These are phyloP conservation scores for Schlechtendalia chinensis DNA, from an alignment of 1,140 invertebrate species.

Conservation along the genomic window DNA sequence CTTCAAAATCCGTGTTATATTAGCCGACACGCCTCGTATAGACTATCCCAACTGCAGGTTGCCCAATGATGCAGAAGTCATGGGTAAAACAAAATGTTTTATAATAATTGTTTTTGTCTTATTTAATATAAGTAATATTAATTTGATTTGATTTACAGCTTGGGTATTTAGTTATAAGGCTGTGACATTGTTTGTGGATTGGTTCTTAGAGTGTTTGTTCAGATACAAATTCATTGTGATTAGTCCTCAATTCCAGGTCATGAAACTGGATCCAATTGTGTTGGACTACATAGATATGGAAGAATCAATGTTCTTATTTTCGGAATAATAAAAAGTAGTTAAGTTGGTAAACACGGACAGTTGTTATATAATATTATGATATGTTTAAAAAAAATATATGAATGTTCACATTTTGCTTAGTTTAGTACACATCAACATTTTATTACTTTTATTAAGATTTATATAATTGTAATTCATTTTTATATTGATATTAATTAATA, in stretches of 20 bases:
- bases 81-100: neutral
- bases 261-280: neutral
- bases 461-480: no score
- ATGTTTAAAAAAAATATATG: no score
- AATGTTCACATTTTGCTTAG: no score
- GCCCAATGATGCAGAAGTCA: neutral
- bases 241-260: neutral
- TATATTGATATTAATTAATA: no score
- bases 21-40: neutral
- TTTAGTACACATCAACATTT: no score
- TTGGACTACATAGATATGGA: neutral
- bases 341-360: no score
- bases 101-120: neutral
- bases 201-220: conserved; percentile 26
- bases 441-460: no score
- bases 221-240: conserved; percentile 16
- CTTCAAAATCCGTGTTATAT: conserved; percentile 4
- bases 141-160: neutral
- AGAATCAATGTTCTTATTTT: conserved; percentile 3
- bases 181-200: conserved; percentile 7
- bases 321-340: no score
- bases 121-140: neutral
- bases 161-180: conserved; percentile 13
- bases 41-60: neutral
- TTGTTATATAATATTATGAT: no score